phyloP scores from a whole-genome alignment of 2,888 invertebrate species.

The Allygus modestus region DNA sequence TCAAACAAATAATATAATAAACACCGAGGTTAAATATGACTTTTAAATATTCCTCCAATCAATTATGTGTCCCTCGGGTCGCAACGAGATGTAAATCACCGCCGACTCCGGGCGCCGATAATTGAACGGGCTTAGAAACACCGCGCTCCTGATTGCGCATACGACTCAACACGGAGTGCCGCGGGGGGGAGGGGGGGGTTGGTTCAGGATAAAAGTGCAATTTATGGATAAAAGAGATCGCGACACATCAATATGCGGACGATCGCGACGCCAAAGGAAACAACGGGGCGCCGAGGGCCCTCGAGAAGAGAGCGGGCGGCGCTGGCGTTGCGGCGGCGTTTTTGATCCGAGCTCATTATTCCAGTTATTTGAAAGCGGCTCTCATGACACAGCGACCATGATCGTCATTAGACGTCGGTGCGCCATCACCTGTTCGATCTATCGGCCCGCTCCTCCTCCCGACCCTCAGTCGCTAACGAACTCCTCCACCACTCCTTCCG shows the following conservation, averaged over 20 bases:
- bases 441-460: not conserved
- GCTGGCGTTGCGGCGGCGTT: not conserved
- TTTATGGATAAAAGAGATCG: constrained; percentile 27
- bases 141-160: constrained; percentile 22
- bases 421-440: constrained; percentile 34
- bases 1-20: no score
- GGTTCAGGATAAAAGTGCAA: constrained; percentile 38
- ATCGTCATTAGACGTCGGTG: not conserved
- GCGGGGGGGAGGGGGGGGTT: no score
- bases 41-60: not conserved
- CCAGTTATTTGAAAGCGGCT: constrained; percentile 33
- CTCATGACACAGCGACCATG: not conserved
- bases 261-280: not conserved
- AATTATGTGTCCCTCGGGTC: not conserved
- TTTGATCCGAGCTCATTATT: constrained; percentile 33
- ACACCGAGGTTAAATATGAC: no score
- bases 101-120: not conserved
- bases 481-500: constrained; percentile 15
- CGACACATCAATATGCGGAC: constrained; percentile 38
- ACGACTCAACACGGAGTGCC: not conserved
- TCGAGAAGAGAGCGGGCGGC: not conserved
- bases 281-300: not conserved
- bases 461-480: not conserved
- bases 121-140: no score
- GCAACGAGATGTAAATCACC: not conserved